Percentiles rank a stretch among this genome's conserved stretches.
Evolutionary conservation across 1,140 invertebrate genomes (phyloP).

Genomic region (Drosophila pruinosa): DNA sequence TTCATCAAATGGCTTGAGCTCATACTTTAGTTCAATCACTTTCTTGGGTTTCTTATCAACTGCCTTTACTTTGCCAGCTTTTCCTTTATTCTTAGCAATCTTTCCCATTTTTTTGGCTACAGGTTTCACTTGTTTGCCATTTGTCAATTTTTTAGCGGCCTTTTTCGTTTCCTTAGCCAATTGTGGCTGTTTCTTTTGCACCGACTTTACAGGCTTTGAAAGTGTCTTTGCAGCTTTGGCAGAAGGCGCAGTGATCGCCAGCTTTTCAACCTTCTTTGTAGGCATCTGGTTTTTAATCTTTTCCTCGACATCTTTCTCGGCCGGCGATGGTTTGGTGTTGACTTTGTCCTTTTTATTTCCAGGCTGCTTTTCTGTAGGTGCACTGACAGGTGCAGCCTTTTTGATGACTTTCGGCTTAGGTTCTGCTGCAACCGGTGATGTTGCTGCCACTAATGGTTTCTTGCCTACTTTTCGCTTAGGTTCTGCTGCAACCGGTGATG

Average conservation of each 20-base stretch:
- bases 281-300: not conserved
- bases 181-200: constrained; percentile 21
- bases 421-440: no score
- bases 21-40: constrained; percentile 32
- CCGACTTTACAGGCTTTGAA: constrained; percentile 3
- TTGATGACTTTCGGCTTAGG: not conserved
- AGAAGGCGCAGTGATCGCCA: not conserved
- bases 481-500: not conserved
- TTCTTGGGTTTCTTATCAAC: constrained; percentile 20
- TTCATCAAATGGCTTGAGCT: constrained; percentile 66
- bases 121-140: not conserved
- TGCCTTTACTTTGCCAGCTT: not conserved
- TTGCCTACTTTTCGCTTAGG: not conserved
- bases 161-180: constrained; percentile 18
- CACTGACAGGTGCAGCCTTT: not conserved
- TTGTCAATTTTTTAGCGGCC: not conserved
- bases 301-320: not conserved
- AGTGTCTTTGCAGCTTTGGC: not conserved
- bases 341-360: not conserved
- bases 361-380: not conserved
- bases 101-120: not conserved
- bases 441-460: not conserved
- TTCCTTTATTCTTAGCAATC: not conserved
- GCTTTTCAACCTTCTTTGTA: not conserved
- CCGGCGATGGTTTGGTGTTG: not conserved